Evolutionary conservation across 1,140 invertebrate genomes (phyloP), one percentile per base, ranked within the genome.

Genomic region (Heterodera carotae): DNA sequence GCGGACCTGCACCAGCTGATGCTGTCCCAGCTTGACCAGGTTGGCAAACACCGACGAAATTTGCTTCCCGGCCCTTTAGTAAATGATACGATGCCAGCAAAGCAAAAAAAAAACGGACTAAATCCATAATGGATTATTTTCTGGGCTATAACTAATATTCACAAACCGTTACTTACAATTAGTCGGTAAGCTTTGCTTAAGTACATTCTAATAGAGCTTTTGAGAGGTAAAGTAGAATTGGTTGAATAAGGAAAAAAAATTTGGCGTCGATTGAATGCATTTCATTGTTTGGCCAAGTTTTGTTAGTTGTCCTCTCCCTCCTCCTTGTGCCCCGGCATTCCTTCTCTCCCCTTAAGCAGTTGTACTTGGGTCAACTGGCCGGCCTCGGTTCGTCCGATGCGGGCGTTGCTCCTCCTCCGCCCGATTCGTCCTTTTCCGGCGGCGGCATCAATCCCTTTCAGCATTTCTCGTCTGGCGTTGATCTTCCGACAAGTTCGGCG

Each of bases 1-100:
- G 71, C 71, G 25, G 71, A 73, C 64, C 62, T 73, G 25, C 71
- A 73, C 36, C 71, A 73, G 29, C 34, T 53, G 56, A 73, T 73
- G 71, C 53, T 73, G 34, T 29, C 48, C 22, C 71, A 73, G 33
- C n/a, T 73, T 6, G 71, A 73, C 62, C 71, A 73, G 71, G 71
- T 36, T 18, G 25, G 53, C n/a, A n/a, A n/a, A 48, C 12, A 48
- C 56, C 31, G 18, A 3, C n/a, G 34, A 1, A 2, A 22, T 67
- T 67, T 1, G 64, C n/a, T 10, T 33, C 27, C n/a, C 43, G 2
- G 10, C n/a, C 34, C n/a, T 10, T 12, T 10, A 67, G 43, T 10
- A 69, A 29, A 22, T 56, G 12, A 22, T 53, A 1, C 48, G 18
- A 15, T 53, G 18, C 3, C 10, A 53, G 48, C 18, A 22, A 53